These are phyloP conservation scores for Orthosia cruda DNA, from an alignment of 2,888 invertebrate species.

Conservation along the genomic window DNA sequence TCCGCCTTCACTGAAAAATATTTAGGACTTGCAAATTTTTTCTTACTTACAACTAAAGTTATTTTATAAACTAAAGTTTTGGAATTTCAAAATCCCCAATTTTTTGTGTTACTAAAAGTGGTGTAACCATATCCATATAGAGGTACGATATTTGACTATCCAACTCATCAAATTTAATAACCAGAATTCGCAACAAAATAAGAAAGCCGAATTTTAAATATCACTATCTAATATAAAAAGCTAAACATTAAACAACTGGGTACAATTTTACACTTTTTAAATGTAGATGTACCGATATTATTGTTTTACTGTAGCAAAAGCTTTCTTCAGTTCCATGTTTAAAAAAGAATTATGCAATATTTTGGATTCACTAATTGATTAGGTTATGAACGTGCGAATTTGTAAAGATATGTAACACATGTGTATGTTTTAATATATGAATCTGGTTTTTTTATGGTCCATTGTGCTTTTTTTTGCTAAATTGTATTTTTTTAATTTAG, in stretches of 20 bases:
- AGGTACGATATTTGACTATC: slow-evolving; percentile 1
- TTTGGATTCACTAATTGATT: neutral
- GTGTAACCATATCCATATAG: too few species aligned
- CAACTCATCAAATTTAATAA: slow-evolving; percentile 8
- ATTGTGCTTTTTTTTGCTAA: too few species aligned
- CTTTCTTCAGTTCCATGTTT: slow-evolving; percentile 34
- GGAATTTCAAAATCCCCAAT: too few species aligned
- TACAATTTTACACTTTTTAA: slow-evolving; percentile 74
- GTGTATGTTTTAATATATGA: too few species aligned
- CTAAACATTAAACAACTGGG: slow-evolving; percentile 67
- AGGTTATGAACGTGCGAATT: slow-evolving; percentile 27
- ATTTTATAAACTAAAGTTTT: too few species aligned
- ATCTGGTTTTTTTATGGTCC: too few species aligned
- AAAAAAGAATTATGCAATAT: slow-evolving; percentile 20
- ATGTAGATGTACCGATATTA: slow-evolving; percentile 47
- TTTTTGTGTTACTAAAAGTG: too few species aligned
- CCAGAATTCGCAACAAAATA: slow-evolving; percentile 36
- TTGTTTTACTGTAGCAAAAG: slow-evolving; percentile 64
- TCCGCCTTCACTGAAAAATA: too few species aligned
- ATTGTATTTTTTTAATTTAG: too few species aligned
- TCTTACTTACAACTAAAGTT: too few species aligned
- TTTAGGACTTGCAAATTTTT: too few species aligned
- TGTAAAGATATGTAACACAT: slow-evolving; percentile 20
- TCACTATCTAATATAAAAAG: slow-evolving; percentile 70
- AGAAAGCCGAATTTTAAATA: slow-evolving; percentile 73